Evolutionary conservation across 2,888 invertebrate species (phyloP).

Genomic region (Orchesellides sinensis): DNA sequence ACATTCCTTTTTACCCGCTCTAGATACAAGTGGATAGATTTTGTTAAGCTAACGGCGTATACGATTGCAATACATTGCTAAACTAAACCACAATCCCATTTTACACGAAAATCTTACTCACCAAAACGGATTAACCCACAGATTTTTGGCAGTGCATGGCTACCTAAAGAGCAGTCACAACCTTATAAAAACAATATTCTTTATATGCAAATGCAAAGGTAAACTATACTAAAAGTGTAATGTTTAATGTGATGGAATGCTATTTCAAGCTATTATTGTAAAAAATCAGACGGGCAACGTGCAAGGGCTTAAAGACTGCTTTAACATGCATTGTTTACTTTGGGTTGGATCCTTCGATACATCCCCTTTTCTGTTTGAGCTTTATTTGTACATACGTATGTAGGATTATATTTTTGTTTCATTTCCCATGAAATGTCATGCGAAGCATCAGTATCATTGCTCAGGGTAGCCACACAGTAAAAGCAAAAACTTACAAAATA

Average conservation of each 20-base stretch:
- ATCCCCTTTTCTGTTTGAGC: not conserved
- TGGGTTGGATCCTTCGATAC: not conserved
- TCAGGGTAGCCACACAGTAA: conserved; percentile 6
- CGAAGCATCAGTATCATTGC: conserved; percentile 31
- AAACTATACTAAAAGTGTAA: not conserved
- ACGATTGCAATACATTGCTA: no score
- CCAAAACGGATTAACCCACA: no score
- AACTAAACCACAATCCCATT: not conserved
- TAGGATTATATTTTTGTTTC: no score
- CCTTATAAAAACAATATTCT: conserved; percentile 27
- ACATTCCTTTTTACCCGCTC: not conserved
- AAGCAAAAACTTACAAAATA: conserved; percentile 10
- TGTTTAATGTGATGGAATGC: not conserved
- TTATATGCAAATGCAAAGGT: conserved; percentile 13
- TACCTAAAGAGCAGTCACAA: not conserved
- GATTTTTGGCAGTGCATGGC: no score
- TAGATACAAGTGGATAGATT: not conserved
- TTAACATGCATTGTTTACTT: not conserved
- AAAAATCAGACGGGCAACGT: not conserved
- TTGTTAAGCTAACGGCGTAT: no score
- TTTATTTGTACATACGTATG: not conserved
- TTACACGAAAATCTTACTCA: not conserved
- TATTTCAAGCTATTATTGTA: not conserved
- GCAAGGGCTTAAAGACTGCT: not conserved
- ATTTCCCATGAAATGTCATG: conserved; percentile 39